These are phyloP conservation scores for Eucriotettix oculatus DNA, from an alignment of 2,888 invertebrate genomes.

Conservation along the genomic window DNA sequence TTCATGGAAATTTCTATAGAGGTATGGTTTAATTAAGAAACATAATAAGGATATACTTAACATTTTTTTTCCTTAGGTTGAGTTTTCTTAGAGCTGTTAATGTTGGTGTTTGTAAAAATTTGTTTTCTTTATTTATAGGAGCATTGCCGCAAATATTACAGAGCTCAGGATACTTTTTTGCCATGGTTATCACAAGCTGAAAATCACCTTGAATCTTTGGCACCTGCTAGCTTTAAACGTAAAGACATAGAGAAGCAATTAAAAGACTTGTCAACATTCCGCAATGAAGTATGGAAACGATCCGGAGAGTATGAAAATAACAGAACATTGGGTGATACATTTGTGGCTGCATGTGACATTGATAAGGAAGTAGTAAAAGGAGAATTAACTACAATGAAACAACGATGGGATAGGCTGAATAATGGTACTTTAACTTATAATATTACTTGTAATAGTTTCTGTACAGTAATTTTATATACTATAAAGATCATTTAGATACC, in stretches of 20 bases:
- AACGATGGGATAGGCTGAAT: constrained; percentile 81
- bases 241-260: constrained; percentile 76
- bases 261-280: constrained; percentile 70
- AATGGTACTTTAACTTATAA: constrained; percentile 34
- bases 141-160: constrained; percentile 78
- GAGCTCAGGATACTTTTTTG: constrained; percentile 66
- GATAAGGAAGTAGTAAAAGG: constrained; percentile 80
- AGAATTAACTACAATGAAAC: constrained; percentile 64
- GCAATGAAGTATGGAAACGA: constrained; percentile 87
- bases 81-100: no score
- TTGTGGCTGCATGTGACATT: constrained; percentile 73
- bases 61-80: no score
- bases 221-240: constrained; percentile 65
- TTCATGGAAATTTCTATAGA: no score
- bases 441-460: neutral
- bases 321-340: constrained; percentile 69
- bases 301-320: constrained; percentile 87
- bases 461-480: neutral
- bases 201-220: constrained; percentile 60
- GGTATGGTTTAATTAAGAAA: no score
- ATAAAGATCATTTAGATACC: neutral
- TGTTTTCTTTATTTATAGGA: constrained; percentile 28
- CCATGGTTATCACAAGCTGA: constrained; percentile 82
- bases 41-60: no score
- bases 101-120: neutral